These are phyloP conservation scores for Cheirogaleus medius DNA, from an alignment of 2,113 vertebrate genomes.

Conservation along the genomic window DNA sequence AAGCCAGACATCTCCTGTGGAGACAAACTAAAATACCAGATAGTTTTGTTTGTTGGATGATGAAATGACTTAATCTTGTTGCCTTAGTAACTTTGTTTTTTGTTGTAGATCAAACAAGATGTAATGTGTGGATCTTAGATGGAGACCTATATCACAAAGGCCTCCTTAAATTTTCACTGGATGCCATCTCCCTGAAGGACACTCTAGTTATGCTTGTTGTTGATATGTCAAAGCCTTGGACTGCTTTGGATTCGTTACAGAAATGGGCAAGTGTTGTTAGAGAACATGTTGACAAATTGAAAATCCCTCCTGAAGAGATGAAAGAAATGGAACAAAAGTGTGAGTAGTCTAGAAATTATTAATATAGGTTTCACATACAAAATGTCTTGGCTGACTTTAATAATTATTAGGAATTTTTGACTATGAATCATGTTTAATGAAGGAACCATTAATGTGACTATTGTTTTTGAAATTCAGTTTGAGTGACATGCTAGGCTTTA, in stretches of 20 bases:
- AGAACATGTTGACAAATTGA: slow-evolving; percentile 96
- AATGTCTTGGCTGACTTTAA: background rate
- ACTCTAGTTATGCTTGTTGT: slow-evolving; percentile 93
- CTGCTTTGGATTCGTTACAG: slow-evolving; percentile 96
- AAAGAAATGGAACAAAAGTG: slow-evolving; percentile 96
- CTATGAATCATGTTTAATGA: background rate
- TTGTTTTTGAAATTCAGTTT: slow-evolving; percentile 25
- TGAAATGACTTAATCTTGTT: slow-evolving; percentile 14
- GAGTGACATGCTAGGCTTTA: slow-evolving; percentile 29
- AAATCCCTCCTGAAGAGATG: slow-evolving; percentile 95
- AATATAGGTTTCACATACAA: background rate
- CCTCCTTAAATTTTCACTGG: slow-evolving; percentile 95
- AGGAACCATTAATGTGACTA: background rate
- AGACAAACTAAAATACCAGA: background rate
- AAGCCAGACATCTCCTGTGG: background rate
- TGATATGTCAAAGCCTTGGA: slow-evolving; percentile 98
- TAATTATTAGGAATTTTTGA: background rate
- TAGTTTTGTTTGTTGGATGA: background rate
- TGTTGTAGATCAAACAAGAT: slow-evolving; percentile 93
- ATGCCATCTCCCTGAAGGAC: slow-evolving; percentile 90
- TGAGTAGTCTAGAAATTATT: slow-evolving; percentile 84
- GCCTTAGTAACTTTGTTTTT: slow-evolving; percentile 48
- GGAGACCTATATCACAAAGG: slow-evolving; percentile 98
- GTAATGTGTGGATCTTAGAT: slow-evolving; percentile 98
- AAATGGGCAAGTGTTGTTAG: slow-evolving; percentile 97